Evolutionary conservation across 1,140 invertebrate genomes (phyloP).

Genomic region (Brachionus sp.): DNA sequence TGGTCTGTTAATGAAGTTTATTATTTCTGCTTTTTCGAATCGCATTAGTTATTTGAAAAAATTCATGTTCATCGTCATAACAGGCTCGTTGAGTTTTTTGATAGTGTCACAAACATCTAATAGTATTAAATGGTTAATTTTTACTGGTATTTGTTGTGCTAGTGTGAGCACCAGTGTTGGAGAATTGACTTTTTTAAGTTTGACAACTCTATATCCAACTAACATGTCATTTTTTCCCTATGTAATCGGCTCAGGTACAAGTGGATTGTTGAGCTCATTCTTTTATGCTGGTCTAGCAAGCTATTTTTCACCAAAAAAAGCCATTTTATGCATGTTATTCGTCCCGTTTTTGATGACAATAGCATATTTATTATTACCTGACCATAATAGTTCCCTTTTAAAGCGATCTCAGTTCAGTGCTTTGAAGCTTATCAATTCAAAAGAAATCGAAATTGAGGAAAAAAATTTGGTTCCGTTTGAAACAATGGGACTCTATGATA

Average conservation of each 20-base stretch:
- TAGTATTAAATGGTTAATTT: conserved; percentile 20
- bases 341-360: conserved; percentile 69
- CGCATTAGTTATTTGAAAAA: conserved; percentile 51
- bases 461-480: conserved; percentile 49
- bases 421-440: not conserved
- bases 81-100: conserved; percentile 40
- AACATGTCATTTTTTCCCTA: conserved; percentile 72
- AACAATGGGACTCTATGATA: conserved; percentile 9
- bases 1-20: too few species aligned
- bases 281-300: conserved; percentile 69
- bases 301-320: conserved; percentile 64
- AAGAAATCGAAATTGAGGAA: not conserved
- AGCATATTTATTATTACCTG: conserved; percentile 53
- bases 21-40: conserved; percentile 68
- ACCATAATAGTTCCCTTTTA: not conserved
- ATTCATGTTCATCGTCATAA: conserved; percentile 38
- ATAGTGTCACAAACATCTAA: conserved; percentile 45
- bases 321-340: conserved; percentile 71
- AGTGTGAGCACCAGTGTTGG: conserved; percentile 75
- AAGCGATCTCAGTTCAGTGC: not conserved
- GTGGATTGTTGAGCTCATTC: conserved; percentile 73
- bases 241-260: conserved; percentile 77
- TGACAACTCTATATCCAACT: conserved; percentile 67
- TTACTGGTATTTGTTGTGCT: conserved; percentile 71
- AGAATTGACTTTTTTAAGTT: conserved; percentile 73